These are phyloP conservation scores for Andricus curvator DNA, from an alignment of 2,888 invertebrate genomes.

Conservation along the genomic window DNA sequence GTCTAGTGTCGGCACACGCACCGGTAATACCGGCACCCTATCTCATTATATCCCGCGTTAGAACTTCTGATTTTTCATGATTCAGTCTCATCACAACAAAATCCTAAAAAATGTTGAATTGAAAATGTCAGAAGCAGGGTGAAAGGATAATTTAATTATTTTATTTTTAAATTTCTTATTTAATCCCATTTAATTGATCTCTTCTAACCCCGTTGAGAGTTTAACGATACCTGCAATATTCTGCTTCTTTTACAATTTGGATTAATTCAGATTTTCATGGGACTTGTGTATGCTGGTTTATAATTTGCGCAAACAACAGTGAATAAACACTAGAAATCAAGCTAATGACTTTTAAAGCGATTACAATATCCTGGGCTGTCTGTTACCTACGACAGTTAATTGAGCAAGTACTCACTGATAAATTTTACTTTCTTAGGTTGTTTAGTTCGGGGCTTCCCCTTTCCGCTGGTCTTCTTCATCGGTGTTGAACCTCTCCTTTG, in stretches of 20 bases:
- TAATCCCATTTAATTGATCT: neutral
- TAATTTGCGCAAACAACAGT: neutral
- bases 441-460: conserved; percentile 88
- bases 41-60: neutral
- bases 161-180: neutral
- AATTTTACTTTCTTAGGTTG: conserved; percentile 95
- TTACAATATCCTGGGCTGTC: conserved; percentile 20
- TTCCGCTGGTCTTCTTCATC: conserved; percentile 89
- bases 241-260: neutral
- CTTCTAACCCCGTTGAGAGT: too few relatives aligned
- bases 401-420: conserved; percentile 88
- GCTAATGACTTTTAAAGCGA: conserved; percentile 6
- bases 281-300: too few relatives aligned
- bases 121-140: too few relatives aligned
- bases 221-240: neutral
- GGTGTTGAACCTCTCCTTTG: conserved; percentile 81
- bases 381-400: neutral
- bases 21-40: conserved; percentile 27
- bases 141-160: neutral
- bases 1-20: conserved; percentile 71
- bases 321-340: neutral
- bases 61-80: conserved; percentile 2
- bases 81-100: too few relatives aligned
- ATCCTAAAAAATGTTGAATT: neutral
- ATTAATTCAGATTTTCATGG: too few relatives aligned